Conservation (phyloP, 2,797 vertebrate species). For the Sebastes ruberrimus region DNA sequence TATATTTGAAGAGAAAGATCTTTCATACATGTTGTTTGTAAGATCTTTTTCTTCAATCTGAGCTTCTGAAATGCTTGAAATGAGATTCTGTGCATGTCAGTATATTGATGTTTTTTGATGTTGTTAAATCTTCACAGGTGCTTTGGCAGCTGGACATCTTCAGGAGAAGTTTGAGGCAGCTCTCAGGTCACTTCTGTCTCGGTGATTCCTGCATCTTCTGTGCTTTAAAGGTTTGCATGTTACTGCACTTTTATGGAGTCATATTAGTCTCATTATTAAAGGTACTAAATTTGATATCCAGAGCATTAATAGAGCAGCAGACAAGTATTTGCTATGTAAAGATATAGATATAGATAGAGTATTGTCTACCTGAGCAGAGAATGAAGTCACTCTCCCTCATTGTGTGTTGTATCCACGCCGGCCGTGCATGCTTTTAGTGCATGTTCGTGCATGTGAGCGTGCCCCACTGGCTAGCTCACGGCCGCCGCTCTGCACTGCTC, state of each 20-base stretch:
- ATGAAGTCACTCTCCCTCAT: too few species aligned
- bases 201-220: conserved; percentile 98
- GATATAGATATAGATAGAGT: too few species aligned
- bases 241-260: neutral
- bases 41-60: neutral
- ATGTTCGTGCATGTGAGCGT: too few species aligned
- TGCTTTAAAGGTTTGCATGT: conserved; percentile 90
- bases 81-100: neutral
- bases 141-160: conserved; percentile 99
- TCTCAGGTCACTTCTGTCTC: conserved; percentile 94
- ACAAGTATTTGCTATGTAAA: accelerated
- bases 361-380: too few species aligned
- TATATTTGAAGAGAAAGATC: neutral
- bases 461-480: too few species aligned
- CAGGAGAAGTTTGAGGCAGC: conserved; percentile 92
- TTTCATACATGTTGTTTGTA: neutral
- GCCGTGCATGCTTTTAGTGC: too few species aligned
- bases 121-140: conserved; percentile 80
- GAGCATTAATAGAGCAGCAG: too few species aligned
- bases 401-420: accelerated
- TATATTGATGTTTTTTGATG: neutral
- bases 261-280: too few species aligned
- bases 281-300: accelerated
- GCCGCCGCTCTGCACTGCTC: too few species aligned
- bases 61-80: neutral